Evolutionary conservation across 2,797 vertebrate genomes (phyloP), one percentile per base, ranked within the genome.

Genomic region (Lacerta viridis): DNA sequence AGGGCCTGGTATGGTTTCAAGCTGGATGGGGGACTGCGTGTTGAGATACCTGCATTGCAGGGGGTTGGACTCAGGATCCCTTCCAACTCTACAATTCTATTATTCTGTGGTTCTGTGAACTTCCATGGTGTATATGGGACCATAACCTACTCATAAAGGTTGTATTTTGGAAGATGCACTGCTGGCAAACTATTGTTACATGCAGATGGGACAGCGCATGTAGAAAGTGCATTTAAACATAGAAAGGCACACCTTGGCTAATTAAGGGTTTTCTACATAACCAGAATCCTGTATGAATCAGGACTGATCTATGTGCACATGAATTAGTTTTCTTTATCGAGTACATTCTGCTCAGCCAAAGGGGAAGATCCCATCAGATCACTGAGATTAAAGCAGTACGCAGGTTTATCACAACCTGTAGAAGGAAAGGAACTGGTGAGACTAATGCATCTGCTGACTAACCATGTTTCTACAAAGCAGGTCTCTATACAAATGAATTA

Each of bases 281-380:
- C 3, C 27, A 29, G 39, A 39, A 69, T n/a, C 66, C 64, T 5
- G 27, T 33, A 77, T 33, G 43, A n/a, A 17, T 84, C 71, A 36
- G 7, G 82, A 9, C 23, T 59, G 43, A 25, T 33, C 9, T 25
- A 61, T 27, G 27, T 41, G 27, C 71, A 29, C 15, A 59, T 75
- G 85, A 85, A 83, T 68, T 66, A 86, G 46, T 1, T 85, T 75
- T 71, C 50, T 55, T n/a, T 72, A 7, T 10, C n/a, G 3, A 83
- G 80, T 61, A 84, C 25, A 77, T 61, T 20, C 59, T 64, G 1
- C 15, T 82, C 50, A 87, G 29, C 0, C 69, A 29, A 71, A 59
- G 83, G 85, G 84, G 39, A 27, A 41, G 76, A 5, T 23, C 3
- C 50, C n/a, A 84, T 66, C 1, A 69, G 43, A 50, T 3, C 2